Evolutionary conservation across 2,113 vertebrate genomes (phyloP).

Genomic region (Pipa parva): DNA sequence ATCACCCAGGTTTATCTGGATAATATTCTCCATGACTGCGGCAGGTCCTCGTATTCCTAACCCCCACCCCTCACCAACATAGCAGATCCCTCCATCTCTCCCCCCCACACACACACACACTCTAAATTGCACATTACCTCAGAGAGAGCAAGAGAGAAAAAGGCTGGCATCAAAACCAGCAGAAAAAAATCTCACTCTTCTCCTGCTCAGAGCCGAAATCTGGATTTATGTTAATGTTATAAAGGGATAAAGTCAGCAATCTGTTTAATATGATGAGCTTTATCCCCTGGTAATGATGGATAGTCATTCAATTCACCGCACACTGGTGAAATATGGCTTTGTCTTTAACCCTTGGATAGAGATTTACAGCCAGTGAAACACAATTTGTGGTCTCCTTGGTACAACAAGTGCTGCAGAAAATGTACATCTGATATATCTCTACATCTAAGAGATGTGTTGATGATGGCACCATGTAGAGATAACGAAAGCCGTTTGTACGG

Average conservation of each 20-base stretch:
- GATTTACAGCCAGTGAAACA: too few species aligned
- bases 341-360: too few species aligned
- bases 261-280: slow-evolving; percentile 19
- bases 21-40: slow-evolving; percentile 12
- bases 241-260: slow-evolving; percentile 11
- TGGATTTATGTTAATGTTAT: slow-evolving; percentile 8
- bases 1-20: slow-evolving; percentile 24
- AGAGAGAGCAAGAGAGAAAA: background rate
- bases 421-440: too few species aligned
- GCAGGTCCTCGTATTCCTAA: background rate
- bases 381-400: too few species aligned
- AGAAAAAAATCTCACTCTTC: background rate
- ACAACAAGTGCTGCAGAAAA: too few species aligned
- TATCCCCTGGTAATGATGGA: background rate
- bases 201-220: too few species aligned
- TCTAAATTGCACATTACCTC: background rate
- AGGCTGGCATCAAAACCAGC: background rate
- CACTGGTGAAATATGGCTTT: too few species aligned
- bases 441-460: too few species aligned
- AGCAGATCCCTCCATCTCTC: background rate
- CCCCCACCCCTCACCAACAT: too few species aligned
- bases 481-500: background rate
- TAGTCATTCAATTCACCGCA: too few species aligned
- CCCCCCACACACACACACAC: background rate
- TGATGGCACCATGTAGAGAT: too few species aligned